phyloP scores from a whole-genome alignment of 2,888 invertebrate genomes.

The Stenolophus ochropezus region DNA sequence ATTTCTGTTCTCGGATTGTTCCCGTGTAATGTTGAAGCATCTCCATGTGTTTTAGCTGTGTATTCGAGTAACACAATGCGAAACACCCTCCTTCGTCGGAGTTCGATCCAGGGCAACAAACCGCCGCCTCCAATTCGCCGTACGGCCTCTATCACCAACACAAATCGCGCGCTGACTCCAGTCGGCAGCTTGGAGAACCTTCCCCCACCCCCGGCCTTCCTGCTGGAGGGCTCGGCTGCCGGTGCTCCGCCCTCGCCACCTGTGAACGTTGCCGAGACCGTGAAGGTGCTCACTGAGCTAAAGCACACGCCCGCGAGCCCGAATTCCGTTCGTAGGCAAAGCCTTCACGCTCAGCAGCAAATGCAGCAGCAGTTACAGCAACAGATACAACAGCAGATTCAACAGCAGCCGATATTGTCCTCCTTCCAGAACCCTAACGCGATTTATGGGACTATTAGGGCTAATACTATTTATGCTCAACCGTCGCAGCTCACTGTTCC shows the following conservation, averaged over 20 bases:
- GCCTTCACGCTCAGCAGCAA: slow-evolving; percentile 69
- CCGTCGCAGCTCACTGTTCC: slow-evolving; percentile 73
- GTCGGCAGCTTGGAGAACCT: slow-evolving; percentile 75
- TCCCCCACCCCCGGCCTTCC: slow-evolving; percentile 86
- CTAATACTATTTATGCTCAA: slow-evolving; percentile 73
- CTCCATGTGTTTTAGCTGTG: slow-evolving; percentile 63
- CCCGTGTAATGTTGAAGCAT: no score
- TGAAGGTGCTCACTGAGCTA: slow-evolving; percentile 88
- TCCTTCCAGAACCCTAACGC: slow-evolving; percentile 69
- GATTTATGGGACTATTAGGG: slow-evolving; percentile 69
- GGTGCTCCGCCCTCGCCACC: slow-evolving; percentile 64
- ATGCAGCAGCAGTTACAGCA: slow-evolving; percentile 63
- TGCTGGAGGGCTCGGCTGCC: slow-evolving; percentile 77
- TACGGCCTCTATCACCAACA: slow-evolving; percentile 81
- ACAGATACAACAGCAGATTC: slow-evolving; percentile 63
- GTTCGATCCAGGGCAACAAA: slow-evolving; percentile 78
- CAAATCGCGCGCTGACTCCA: slow-evolving; percentile 68
- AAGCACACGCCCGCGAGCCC: slow-evolving; percentile 93
- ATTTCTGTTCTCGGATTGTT: not conserved
- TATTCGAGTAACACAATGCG: slow-evolving; percentile 70
- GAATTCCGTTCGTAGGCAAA: slow-evolving; percentile 79
- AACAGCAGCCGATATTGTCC: slow-evolving; percentile 68
- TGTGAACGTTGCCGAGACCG: slow-evolving; percentile 88
- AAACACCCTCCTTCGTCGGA: slow-evolving; percentile 75
- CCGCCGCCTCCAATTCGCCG: slow-evolving; percentile 90